phyloP scores from a whole-genome alignment of 92 coral and sea anemone species.

The Palythoa grandiflora region DNA sequence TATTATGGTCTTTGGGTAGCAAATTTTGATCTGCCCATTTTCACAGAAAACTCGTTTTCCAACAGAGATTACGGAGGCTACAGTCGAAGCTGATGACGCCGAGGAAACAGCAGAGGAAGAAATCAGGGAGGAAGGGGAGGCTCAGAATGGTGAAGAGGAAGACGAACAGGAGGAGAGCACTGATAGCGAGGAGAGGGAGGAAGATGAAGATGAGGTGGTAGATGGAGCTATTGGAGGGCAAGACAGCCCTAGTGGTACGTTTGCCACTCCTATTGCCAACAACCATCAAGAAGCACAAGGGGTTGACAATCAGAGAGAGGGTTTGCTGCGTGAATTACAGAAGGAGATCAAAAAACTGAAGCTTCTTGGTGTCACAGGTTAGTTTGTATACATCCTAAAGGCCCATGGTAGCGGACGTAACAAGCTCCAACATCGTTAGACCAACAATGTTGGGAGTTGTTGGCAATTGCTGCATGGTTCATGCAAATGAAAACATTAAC shows the following conservation, averaged over 20 bases:
- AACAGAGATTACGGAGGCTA: slow-evolving; percentile 33
- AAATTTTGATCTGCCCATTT: background rate
- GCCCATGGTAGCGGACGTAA: background rate
- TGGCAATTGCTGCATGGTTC: no score
- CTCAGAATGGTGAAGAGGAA: slow-evolving; percentile 26
- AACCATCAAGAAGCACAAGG: background rate
- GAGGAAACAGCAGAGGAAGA: background rate
- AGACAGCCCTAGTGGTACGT: slow-evolving; percentile 33
- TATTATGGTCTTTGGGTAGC: no score
- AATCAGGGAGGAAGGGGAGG: slow-evolving; percentile 7
- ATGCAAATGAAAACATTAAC: no score
- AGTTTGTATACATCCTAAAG: background rate
- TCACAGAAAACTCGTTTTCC: background rate
- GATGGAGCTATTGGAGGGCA: slow-evolving; percentile 38
- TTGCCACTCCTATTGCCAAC: slow-evolving; percentile 5
- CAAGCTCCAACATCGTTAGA: background rate
- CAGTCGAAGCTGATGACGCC: background rate
- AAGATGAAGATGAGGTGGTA: slow-evolving; percentile 18
- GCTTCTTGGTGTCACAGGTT: slow-evolving; percentile 70
- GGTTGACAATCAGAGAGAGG: slow-evolving; percentile 52
- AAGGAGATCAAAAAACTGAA: slow-evolving; percentile 73
- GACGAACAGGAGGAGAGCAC: slow-evolving; percentile 13
- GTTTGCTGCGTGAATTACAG: slow-evolving; percentile 77
- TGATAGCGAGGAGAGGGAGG: background rate
- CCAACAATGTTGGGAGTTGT: background rate